Evolutionary conservation across 1,140 invertebrate species (phyloP), one percentile per base, ranked within the genome.

Genomic region (Solenopsis fugax): DNA sequence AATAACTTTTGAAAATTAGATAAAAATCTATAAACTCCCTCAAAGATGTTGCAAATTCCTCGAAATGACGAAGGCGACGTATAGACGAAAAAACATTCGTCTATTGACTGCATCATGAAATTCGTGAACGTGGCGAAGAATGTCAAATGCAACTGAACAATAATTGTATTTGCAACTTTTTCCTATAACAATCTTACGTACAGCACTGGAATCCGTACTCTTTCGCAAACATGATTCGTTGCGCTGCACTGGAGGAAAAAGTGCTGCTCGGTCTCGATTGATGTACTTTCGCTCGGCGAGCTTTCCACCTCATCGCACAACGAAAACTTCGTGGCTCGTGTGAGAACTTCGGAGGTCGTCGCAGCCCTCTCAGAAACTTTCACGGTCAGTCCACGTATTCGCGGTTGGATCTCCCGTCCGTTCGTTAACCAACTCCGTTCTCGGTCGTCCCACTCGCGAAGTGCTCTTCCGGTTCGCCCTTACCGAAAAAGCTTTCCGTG

Each of bases 391-490:
- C 60, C 88, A 87, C 75, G 85, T 90, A 80, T 88, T 60, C 75
- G 60, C 41, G 54, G 41, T 81, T 54, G 69, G 24, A 87, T 87
- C 88, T 75, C 56, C 65, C 60, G 41, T 84, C 48, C 58, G 71
- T 90, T 90, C 89, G 88, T 90, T 90, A 88, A 29, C 37, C 62
- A 69, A 86, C 67, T 90, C 64, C 64, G 12, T 52, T 84, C 65
- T 75, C 62, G 45, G 54, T 29, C 76, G 62, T 85, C 41, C 34
- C 34, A 76, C 87, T 85, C 75, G 45, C 52, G 54, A 4, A 67
- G 54, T 37, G 65, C 62, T 56, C 52, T 60, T 64, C 18, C 56
- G n/a, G 21, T 12, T 1, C 16, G n/a, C 16, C 45, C 45, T 75
- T 60, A 60, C 12, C 41, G 69, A 67, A 56, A 88, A 88, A 88